These are phyloP conservation scores for Chaetodon trifasciatus DNA, from an alignment of 2,797 vertebrate genomes.

Conservation along the genomic window DNA sequence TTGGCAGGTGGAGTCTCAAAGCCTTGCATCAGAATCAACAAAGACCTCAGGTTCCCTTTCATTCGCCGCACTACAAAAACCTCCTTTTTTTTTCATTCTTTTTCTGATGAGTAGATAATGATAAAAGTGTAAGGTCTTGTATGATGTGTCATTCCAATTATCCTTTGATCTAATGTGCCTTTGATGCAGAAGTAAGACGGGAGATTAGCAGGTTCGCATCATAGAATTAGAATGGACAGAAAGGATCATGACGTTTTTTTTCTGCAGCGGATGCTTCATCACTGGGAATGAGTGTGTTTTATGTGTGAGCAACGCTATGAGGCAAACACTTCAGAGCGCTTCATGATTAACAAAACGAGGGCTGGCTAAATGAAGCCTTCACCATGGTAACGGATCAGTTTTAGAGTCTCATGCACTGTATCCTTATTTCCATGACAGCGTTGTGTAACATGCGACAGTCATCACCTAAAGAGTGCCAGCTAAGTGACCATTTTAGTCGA, in stretches of 20 bases:
- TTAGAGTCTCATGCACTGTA: constrained; percentile 38
- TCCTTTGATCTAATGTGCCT: constrained; percentile 65
- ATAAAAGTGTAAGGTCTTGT: constrained; percentile 57
- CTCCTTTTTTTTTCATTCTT: neutral
- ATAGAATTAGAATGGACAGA: constrained; percentile 20
- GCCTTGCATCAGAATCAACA: constrained; percentile 45
- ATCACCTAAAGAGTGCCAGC: neutral
- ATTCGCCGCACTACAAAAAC: constrained; percentile 29
- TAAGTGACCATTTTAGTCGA: neutral
- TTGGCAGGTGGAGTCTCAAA: constrained; percentile 26
- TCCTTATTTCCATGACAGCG: constrained; percentile 64
- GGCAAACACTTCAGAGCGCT: constrained; percentile 37
- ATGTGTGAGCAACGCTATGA: constrained; percentile 19
- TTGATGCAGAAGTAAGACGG: constrained; percentile 58
- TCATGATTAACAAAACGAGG: constrained; percentile 48
- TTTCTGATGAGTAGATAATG: constrained; percentile 52
- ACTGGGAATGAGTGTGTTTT: constrained; percentile 35
- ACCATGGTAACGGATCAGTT: constrained; percentile 68
- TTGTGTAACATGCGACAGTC: constrained; percentile 21
- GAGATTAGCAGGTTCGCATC: constrained; percentile 41
- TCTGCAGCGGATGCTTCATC: constrained; percentile 41
- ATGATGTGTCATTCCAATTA: constrained; percentile 60
- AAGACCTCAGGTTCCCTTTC: constrained; percentile 37
- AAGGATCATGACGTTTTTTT: constrained; percentile 16
- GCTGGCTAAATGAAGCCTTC: constrained; percentile 49